Evolutionary conservation across 2,113 vertebrate species (phyloP), one percentile per base, ranked within the genome.

Genomic region (Pteronura brasiliensis): DNA sequence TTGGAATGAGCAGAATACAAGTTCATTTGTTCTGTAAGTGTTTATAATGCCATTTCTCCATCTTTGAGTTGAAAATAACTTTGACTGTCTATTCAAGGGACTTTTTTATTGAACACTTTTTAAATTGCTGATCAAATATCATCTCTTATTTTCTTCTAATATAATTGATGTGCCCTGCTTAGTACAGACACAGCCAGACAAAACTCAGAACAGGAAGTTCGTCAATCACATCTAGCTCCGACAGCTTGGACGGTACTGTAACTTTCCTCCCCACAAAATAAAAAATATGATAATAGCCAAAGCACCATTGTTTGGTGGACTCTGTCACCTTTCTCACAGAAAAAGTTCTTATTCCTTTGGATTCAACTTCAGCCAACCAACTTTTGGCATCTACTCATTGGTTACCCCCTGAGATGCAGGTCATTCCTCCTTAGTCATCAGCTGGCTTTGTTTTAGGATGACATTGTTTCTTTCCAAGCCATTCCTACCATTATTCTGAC

Each of bases 21-120:
- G 61, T 93, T 93, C 88, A 95, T 94, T 98, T 95, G 72, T 92
- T 96, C 82, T 88, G 8, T 84, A 71, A 89, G 20, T 96, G 61
- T 94, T 97, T 92, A 89, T 88, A 95, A 63, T 89, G 95, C 61
- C 85, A 95, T 96, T 96, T 65, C 67, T 93, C 57, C 91, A 72
- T 80, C 94, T 98, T 90, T 97, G 81, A 86, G 36, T 67, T 98
- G 82, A 93, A 96, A 96, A 89, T 86, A 90, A 77, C 57, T 57
- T 67, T 88, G 57, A 9, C 15, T 82, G 23, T 79, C 49, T 93
- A 39, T 47, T 72, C 47, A 84, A 88, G 21, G 6, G 2, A 63
- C 1, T 88, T 96, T 9, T 83, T 96, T 63, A 69, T 4, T 80
- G 11, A 97, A 86, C 8, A 21, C 6, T 49, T 42, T 63, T 57